Conservation (phyloP, 2,888 invertebrate species). For the Halocaridina rubra region DNA sequence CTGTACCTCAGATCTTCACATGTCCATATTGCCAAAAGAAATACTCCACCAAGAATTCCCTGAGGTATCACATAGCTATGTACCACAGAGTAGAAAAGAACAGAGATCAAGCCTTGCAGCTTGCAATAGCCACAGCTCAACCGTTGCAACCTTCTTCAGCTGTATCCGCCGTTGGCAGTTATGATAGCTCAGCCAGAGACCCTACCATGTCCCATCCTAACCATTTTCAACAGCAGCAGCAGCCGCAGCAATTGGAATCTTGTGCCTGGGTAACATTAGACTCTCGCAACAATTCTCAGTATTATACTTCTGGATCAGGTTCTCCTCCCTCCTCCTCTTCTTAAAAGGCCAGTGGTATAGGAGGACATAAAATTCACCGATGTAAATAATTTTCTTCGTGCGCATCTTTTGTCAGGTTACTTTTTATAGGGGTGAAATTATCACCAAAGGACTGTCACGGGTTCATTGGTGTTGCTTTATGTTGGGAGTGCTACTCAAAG, state of each 20-base stretch:
- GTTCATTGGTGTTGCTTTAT: too few species aligned
- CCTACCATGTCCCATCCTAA: not conserved
- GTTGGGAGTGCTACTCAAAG: too few species aligned
- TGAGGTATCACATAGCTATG: slow-evolving; percentile 54
- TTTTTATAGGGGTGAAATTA: too few species aligned
- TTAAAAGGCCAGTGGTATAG: too few species aligned
- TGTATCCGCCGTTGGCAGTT: not conserved
- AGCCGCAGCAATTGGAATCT: not conserved
- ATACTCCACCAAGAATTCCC: slow-evolving; percentile 56
- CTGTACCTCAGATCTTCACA: slow-evolving; percentile 50
- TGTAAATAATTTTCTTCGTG: too few species aligned
- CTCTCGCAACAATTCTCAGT: not conserved
- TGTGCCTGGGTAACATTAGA: not conserved
- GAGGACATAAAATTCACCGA: too few species aligned
- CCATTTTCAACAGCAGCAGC: not conserved
- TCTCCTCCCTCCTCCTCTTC: not conserved
- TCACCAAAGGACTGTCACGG: too few species aligned
- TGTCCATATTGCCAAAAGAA: slow-evolving; percentile 58
- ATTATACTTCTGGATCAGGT: not conserved
- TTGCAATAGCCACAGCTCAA: slow-evolving; percentile 51
- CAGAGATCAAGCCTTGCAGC: slow-evolving; percentile 48
- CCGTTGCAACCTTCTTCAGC: slow-evolving; percentile 6
- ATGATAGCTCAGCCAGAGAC: not conserved
- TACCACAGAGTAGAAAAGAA: slow-evolving; percentile 52
- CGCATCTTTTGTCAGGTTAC: too few species aligned